Evolutionary conservation across 2,797 vertebrate species (phyloP).

Genomic region (Enteromius thamalakanensis): DNA sequence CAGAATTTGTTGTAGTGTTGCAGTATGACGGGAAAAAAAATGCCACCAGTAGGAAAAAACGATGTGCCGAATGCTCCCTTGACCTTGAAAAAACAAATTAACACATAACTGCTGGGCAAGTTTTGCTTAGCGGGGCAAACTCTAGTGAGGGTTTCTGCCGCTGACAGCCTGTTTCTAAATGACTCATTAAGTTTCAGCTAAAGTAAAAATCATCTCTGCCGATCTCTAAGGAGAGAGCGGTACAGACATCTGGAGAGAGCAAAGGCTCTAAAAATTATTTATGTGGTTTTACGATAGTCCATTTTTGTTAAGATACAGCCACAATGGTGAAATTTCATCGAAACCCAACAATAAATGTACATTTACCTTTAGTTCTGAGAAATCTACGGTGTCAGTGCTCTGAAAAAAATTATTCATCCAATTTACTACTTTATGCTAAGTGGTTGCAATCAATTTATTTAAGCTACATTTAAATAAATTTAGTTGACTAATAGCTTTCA

Average conservation of each 20-base stretch:
- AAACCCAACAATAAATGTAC: neutral
- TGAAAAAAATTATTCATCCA: too few species aligned
- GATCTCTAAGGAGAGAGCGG: slow-evolving; percentile 19
- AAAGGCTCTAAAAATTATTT: neutral
- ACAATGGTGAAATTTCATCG: neutral
- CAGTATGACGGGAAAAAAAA: slow-evolving; percentile 24
- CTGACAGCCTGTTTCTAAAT: slow-evolving; percentile 48
- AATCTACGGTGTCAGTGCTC: neutral
- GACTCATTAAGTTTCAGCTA: slow-evolving; percentile 40
- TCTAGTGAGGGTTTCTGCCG: slow-evolving; percentile 20
- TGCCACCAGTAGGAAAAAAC: slow-evolving; percentile 37
- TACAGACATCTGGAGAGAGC: slow-evolving; percentile 22
- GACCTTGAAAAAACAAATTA: slow-evolving; percentile 49
- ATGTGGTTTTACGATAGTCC: neutral
- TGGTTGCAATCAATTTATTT: too few species aligned
- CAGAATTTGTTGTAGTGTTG: slow-evolving; percentile 30
- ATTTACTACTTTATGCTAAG: too few species aligned
- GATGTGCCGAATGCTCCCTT: slow-evolving; percentile 34
- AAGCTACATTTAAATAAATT: too few species aligned
- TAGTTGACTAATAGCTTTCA: too few species aligned
- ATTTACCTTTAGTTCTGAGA: neutral
- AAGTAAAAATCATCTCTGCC: slow-evolving; percentile 40
- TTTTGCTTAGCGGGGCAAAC: slow-evolving; percentile 45
- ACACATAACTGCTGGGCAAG: slow-evolving; percentile 42
- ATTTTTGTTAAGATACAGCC: neutral